phyloP scores from a whole-genome alignment of 2,113 vertebrate species.

The Eulemur rufifrons region DNA sequence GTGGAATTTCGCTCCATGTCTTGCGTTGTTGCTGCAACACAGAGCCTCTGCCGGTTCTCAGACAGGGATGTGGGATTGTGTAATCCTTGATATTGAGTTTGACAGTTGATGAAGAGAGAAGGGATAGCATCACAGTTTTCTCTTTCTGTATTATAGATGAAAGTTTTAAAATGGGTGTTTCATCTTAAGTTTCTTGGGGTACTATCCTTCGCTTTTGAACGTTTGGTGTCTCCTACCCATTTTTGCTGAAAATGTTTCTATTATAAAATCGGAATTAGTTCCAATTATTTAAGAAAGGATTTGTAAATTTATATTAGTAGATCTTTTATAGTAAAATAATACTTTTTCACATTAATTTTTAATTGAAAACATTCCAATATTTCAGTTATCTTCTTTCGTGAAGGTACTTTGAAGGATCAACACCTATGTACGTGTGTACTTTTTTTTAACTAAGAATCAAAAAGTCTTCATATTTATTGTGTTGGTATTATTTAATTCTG shows the following conservation, averaged over 20 bases:
- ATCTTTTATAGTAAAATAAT: background rate
- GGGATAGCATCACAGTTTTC: background rate
- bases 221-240: background rate
- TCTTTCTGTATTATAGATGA: background rate
- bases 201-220: background rate
- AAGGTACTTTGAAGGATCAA: background rate
- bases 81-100: background rate
- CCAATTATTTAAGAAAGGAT: background rate
- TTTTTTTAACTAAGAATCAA: background rate
- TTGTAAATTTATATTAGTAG: background rate
- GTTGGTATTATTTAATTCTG: background rate
- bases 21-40: background rate
- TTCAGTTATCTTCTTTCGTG: background rate
- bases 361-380: background rate
- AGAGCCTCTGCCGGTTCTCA: background rate
- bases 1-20: background rate
- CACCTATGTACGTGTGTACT: background rate
- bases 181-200: background rate
- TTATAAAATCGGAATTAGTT: background rate
- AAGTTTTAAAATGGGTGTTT: background rate
- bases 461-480: background rate
- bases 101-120: background rate
- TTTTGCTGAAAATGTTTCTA: background rate
- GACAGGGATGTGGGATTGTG: background rate
- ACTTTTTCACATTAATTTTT: background rate